Conservation (phyloP, 2,888 invertebrate genomes). For the Lacanobia wlatinum region DNA sequence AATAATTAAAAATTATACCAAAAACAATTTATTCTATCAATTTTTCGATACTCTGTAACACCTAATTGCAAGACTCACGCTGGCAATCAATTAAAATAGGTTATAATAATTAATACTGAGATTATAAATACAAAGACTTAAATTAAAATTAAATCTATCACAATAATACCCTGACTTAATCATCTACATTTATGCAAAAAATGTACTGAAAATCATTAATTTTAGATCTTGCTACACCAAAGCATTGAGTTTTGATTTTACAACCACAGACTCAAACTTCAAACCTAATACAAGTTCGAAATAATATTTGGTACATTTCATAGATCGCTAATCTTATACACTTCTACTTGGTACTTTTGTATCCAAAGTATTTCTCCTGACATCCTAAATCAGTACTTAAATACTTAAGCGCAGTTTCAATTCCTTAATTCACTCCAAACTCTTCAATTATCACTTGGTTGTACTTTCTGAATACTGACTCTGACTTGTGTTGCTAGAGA, state of each 20-base stretch:
- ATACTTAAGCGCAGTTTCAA: background rate
- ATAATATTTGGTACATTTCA: background rate
- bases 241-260: background rate
- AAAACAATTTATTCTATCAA: background rate
- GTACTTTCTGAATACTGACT: slow-evolving; percentile 67
- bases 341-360: background rate
- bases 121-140: slow-evolving; percentile 5
- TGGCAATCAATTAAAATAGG: slow-evolving; percentile 6
- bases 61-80: background rate
- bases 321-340: background rate
- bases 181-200: slow-evolving; percentile 7
- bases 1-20: background rate
- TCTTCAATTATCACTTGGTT: slow-evolving; percentile 39
- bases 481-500: slow-evolving; percentile 70
- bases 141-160: slow-evolving; percentile 26
- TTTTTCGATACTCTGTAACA: background rate
- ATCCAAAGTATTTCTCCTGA: background rate
- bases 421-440: background rate
- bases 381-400: background rate
- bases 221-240: background rate
- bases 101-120: slow-evolving; percentile 1
- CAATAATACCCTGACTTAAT: slow-evolving; percentile 48
- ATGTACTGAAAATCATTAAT: background rate
- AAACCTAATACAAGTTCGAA: background rate
- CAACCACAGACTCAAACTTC: background rate